phyloP scores from a whole-genome alignment of 2,797 vertebrate genomes.

The Anas flavirostris region DNA sequence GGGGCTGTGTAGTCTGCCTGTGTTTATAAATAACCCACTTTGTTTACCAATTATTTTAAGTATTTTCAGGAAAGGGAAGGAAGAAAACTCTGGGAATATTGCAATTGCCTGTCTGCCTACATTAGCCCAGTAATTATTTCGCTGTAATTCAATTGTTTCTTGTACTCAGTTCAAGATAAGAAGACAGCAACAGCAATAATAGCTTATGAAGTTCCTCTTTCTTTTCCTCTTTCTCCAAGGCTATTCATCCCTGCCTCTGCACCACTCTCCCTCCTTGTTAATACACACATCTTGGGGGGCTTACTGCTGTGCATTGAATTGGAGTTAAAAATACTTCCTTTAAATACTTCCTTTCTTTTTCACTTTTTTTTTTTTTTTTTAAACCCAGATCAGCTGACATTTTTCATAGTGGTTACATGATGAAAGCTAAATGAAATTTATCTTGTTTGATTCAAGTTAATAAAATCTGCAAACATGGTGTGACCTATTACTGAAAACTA shows the following conservation, averaged over 20 bases:
- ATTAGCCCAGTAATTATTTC: constrained; percentile 17
- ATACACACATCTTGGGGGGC: not conserved
- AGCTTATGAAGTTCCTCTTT: not conserved
- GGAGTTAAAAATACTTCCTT: constrained; percentile 21
- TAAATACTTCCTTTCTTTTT: not conserved
- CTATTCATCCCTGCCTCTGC: not conserved
- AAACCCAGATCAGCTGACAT: not conserved
- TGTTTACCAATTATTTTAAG: constrained; percentile 40
- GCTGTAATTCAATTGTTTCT: constrained; percentile 41
- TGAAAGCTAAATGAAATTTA: constrained; percentile 2
- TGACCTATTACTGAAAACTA: not conserved
- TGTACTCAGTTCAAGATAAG: not conserved
- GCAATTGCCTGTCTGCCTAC: not conserved
- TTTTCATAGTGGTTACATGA: not conserved
- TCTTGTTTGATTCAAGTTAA: not conserved
- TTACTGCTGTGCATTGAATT: not conserved
- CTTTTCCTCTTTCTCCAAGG: not conserved
- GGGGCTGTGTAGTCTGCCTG: not conserved
- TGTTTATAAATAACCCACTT: constrained; percentile 38
- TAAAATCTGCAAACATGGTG: not conserved
- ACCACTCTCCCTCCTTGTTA: not conserved
- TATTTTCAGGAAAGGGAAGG: constrained; percentile 48
- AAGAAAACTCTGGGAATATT: constrained; percentile 4
- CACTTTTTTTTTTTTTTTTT: not conserved
- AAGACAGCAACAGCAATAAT: not conserved